Conservation (phyloP, 2,113 vertebrate species). For the Alethe diademata region DNA sequence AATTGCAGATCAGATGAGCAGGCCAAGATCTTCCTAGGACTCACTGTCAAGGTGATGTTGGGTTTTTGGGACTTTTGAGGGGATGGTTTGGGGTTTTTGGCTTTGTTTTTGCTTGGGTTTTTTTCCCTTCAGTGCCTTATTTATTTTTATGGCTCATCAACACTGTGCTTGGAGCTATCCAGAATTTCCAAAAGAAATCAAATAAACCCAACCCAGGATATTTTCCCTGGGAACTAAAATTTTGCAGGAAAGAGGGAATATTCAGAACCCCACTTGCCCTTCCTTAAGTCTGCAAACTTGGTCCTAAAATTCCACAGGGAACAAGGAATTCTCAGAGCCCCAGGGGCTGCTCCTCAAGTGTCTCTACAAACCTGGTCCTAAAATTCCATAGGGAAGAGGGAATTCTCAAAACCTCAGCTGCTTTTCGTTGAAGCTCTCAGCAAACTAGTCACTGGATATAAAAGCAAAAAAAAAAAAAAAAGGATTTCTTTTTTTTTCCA, state of each 20-base stretch:
- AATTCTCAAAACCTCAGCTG: not conserved
- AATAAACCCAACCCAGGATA: not conserved
- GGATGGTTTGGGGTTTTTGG: rapidly evolving
- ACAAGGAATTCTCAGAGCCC: not conserved
- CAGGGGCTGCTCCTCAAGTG: rapidly evolving
- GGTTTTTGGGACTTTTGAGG: not conserved
- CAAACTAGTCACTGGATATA: not conserved
- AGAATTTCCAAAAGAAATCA: not conserved
- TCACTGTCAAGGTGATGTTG: not conserved
- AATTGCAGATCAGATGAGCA: not conserved
- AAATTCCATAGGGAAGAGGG: not conserved
- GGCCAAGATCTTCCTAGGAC: not conserved
- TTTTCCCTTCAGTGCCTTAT: not conserved
- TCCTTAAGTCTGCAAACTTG: not conserved
- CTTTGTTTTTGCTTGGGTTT: not conserved
- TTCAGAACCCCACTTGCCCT: not conserved
- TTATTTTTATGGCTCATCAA: not conserved
- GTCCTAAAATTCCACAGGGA: not conserved
- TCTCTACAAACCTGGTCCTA: not conserved
- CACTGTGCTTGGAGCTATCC: rapidly evolving
- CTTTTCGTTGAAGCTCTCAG: not conserved
- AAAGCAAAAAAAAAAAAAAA: not conserved
- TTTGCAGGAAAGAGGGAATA: not conserved
- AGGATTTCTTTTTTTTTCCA: not conserved
- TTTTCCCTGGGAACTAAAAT: not conserved